A percentile compares a stretch with the other conserved stretches of the same genome.
Evolutionary conservation across 1,140 invertebrate genomes (phyloP).

Genomic region (Dendroctonus ponderosae): DNA sequence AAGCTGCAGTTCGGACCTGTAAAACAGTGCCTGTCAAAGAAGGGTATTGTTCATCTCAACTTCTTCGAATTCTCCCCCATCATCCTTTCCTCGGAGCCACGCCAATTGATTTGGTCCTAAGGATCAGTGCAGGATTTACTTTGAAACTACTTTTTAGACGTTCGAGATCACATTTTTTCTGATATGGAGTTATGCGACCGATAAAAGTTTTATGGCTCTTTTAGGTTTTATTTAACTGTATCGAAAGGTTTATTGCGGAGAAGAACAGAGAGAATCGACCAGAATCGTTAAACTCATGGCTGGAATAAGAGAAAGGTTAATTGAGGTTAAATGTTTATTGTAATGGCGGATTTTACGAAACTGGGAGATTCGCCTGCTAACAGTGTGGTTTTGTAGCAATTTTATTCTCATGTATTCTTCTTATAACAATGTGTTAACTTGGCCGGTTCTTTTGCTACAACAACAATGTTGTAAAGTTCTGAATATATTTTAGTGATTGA

Average conservation of each 20-base stretch:
- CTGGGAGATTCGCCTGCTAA: too few relatives aligned
- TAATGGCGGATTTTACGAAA: too few relatives aligned
- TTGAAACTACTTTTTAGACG: slow-evolving; percentile 41
- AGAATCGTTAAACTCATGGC: not conserved
- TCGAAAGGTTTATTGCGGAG: slow-evolving; percentile 21
- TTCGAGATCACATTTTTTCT: slow-evolving; percentile 41
- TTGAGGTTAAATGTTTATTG: too few relatives aligned
- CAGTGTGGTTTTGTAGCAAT: too few relatives aligned
- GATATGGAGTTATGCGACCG: slow-evolving; percentile 36
- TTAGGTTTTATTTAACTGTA: slow-evolving; percentile 33
- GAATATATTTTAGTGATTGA: too few relatives aligned
- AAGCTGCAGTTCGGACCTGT: slow-evolving; percentile 16
- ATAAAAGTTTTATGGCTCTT: slow-evolving; percentile 33
- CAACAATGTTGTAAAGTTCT: too few relatives aligned
- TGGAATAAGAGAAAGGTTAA: not conserved
- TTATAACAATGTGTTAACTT: too few relatives aligned
- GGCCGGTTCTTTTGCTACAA: too few relatives aligned
- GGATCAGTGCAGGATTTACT: slow-evolving; percentile 42
- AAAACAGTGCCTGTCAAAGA: slow-evolving; percentile 41
- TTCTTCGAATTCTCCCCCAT: slow-evolving; percentile 26
- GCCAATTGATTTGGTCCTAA: slow-evolving; percentile 42
- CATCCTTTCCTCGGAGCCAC: slow-evolving; percentile 38
- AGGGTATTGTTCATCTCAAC: slow-evolving; percentile 36
- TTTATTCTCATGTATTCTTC: too few relatives aligned
- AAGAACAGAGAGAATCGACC: slow-evolving; percentile 1